Percentiles rank a stretch among this genome's conserved stretches.
phyloP scores from a whole-genome alignment of 2,113 vertebrate genomes.

The Phyllopteryx taeniolatus region DNA sequence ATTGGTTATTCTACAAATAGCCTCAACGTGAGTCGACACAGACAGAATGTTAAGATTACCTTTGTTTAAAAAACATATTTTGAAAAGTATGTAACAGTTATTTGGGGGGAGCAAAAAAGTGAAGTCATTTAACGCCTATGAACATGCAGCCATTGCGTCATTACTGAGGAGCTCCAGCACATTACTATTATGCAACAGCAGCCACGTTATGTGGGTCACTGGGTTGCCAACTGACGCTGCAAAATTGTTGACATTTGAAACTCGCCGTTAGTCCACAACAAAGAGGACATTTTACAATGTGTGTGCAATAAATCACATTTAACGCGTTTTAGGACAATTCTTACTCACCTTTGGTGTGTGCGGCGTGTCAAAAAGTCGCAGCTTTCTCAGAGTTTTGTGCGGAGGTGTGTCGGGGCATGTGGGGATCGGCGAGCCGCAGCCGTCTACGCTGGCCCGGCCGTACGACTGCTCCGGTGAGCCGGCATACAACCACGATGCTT shows the following conservation, averaged over 20 bases:
- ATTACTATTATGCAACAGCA: conserved; percentile 42
- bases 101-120: neutral
- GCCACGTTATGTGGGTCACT: conserved; percentile 50
- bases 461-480: conserved; percentile 50
- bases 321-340: too few species aligned
- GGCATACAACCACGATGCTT: conserved; percentile 63
- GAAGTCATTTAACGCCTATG: neutral
- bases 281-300: neutral
- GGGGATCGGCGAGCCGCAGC: conserved; percentile 77
- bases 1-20: too few species aligned
- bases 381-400: conserved; percentile 91
- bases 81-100: neutral
- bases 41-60: neutral
- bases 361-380: conserved; percentile 91
- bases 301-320: neutral
- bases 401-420: conserved; percentile 90
- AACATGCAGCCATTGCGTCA: neutral
- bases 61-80: too few species aligned
- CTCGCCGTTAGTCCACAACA: neutral
- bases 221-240: conserved; percentile 16
- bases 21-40: neutral
- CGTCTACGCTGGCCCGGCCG: conserved; percentile 58
- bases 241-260: neutral
- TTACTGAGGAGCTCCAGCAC: neutral
- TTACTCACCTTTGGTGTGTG: conserved; percentile 91